Base-by-base conservation (phyloP, 2,888 invertebrate genomes). In the Nomada fucata region DNA sequence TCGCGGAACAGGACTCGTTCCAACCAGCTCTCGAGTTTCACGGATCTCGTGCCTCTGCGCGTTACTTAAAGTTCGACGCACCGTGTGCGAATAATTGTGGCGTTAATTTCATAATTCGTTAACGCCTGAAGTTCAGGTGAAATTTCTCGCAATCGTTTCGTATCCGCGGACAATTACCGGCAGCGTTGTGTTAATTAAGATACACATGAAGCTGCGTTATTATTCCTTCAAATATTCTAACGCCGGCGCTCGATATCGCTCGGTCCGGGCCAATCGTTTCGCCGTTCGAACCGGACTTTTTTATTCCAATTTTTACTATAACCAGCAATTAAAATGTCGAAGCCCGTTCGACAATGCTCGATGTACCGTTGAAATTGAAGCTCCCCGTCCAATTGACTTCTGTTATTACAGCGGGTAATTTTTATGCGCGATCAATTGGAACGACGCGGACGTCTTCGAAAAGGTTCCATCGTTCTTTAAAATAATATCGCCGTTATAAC, bases 111-210 rank as follows among this genome's bases (percentile, higher is more conserved):
- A 26, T 26, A 5, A 15, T 36, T 36, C 0, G 13, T n/a, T n/a
- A 53, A 20, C 20, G 10, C 9, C 7, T 10, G 20, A 20, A 29
- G 29, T 29, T 7, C 29, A 5, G 29, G 29, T 7, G 7, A 29
- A 29, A 29, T 29, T 29, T 29, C 7, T 29, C 15, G 15, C 20
- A 4, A n/a, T 53, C n/a, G 29, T 67, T 53, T 36, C 10, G 20
- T 4, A n/a, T 20, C 36, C 20, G 52, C 7, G n/a, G 13, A 13
- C n/a, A 36, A 53, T 36, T 20, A 29, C 7, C 53, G 67, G n/a
- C 67, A 67, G 29, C 9, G 20, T n/a, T 53, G 20, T n/a, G 67
- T 67, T 67, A 67, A 67, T 67, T 53, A 67, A 67, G 36, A 67
- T 67, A 36, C 36, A 36, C 20, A 53, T 36, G 26, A 15, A 26